These are phyloP conservation scores for Drosophila santomea DNA, from an alignment of 1,140 invertebrate species.

Conservation along the genomic window DNA sequence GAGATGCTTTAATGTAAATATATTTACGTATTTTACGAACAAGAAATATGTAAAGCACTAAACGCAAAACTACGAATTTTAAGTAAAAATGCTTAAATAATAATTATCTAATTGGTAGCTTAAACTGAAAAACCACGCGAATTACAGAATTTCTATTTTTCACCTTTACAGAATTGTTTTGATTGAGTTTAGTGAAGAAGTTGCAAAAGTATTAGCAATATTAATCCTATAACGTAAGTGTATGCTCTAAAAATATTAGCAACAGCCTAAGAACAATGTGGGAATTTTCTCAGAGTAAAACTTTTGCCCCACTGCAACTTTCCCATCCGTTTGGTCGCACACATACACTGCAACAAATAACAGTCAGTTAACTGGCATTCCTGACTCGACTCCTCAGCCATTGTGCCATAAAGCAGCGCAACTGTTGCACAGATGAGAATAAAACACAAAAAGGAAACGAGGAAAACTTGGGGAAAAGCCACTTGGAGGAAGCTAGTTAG, in stretches of 20 bases:
- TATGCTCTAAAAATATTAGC: neutral
- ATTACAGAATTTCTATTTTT: neutral
- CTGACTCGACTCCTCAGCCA: conserved; percentile 14
- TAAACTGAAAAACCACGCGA: neutral
- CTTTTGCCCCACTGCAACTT: conserved; percentile 6
- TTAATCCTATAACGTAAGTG: neutral
- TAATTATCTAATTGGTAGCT: too few relatives aligned
- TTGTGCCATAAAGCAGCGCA: conserved; percentile 57
- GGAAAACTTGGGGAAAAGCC: conserved; percentile 3
- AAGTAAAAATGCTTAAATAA: too few relatives aligned
- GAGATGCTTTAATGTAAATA: neutral
- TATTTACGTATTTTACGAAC: too few relatives aligned
- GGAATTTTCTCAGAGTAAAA: neutral
- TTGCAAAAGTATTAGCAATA: neutral
- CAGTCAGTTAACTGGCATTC: conserved; percentile 55
- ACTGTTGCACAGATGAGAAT: conserved; percentile 44
- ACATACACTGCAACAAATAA: conserved; percentile 25
- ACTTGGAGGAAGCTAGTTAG: conserved; percentile 34
- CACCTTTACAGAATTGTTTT: neutral
- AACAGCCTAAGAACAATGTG: neutral
- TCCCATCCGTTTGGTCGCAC: neutral
- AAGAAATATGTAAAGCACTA: neutral
- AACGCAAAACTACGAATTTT: too few relatives aligned
- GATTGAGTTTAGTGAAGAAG: neutral
- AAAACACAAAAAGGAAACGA: conserved; percentile 2